Conservation (phyloP, 2,888 invertebrate genomes). For the Cryptus armator region DNA sequence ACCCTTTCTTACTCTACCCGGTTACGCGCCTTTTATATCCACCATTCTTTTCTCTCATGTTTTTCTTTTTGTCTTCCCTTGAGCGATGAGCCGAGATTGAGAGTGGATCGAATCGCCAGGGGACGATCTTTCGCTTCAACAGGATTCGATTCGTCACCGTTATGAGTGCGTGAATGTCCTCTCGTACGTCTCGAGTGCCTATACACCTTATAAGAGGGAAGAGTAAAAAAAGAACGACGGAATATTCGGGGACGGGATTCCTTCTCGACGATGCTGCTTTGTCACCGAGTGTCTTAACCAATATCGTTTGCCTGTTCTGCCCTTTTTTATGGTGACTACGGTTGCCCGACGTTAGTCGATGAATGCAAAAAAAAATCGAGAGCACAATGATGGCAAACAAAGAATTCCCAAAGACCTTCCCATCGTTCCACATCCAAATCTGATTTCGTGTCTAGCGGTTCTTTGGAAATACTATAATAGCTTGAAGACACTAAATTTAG, state of each 20-base stretch:
- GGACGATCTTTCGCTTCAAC: constrained; percentile 23
- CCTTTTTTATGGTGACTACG: too few relatives aligned
- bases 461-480: too few relatives aligned
- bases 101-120: constrained; percentile 39
- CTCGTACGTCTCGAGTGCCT: constrained; percentile 23
- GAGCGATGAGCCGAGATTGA: constrained; percentile 33
- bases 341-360: neutral
- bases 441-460: neutral
- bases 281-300: neutral
- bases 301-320: constrained; percentile 6
- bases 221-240: neutral
- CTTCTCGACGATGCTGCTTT: constrained; percentile 4
- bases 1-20: constrained; percentile 1
- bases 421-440: neutral
- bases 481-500: too few relatives aligned
- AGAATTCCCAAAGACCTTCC: neutral
- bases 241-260: neutral
- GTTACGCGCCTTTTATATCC: constrained; percentile 6
- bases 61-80: constrained; percentile 2
- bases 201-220: neutral
- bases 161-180: constrained; percentile 5
- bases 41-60: neutral
- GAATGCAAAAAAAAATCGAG: neutral
- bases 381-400: neutral
- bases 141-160: constrained; percentile 27